Conservation (phyloP, 2,113 vertebrate genomes). For the Hypocryptadius cinnamomeus region DNA sequence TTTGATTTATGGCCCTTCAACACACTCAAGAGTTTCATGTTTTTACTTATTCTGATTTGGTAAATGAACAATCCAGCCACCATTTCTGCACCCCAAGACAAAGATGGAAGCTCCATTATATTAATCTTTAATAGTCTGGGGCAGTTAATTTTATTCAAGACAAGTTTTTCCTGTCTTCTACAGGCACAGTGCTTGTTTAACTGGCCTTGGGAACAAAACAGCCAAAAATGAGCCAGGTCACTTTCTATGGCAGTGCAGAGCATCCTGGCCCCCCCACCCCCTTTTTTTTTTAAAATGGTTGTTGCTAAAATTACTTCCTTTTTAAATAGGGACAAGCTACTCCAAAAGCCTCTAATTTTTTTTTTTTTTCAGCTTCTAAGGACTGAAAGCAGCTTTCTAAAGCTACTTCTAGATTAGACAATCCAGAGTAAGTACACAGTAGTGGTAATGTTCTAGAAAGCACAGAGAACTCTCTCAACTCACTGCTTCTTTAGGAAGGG, state of each 20-base stretch:
- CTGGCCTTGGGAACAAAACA: not conserved
- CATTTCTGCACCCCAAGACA: not conserved
- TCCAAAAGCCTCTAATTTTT: not conserved
- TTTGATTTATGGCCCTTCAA: not conserved
- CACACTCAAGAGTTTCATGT: not conserved
- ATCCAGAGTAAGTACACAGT: not conserved
- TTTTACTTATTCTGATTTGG: not conserved
- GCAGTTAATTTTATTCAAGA: not conserved
- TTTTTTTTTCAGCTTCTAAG: not conserved
- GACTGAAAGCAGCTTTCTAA: not conserved
- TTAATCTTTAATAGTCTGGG: not conserved
- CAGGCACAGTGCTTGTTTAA: slow-evolving; percentile 4
- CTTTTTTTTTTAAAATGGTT: not conserved
- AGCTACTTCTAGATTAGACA: not conserved
- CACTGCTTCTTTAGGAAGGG: not conserved
- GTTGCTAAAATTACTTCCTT: not conserved
- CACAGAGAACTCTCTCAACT: not conserved
- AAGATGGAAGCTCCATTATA: not conserved
- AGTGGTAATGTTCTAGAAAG: not conserved
- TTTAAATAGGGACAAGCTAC: not conserved
- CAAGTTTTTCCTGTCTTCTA: not conserved
- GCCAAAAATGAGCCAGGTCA: slow-evolving; percentile 18
- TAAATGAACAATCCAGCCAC: not conserved
- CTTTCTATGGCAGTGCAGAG: slow-evolving; percentile 20
- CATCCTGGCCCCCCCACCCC: not conserved